Conservation (phyloP, 1,140 invertebrate species). For the Apis laboriosa region DNA sequence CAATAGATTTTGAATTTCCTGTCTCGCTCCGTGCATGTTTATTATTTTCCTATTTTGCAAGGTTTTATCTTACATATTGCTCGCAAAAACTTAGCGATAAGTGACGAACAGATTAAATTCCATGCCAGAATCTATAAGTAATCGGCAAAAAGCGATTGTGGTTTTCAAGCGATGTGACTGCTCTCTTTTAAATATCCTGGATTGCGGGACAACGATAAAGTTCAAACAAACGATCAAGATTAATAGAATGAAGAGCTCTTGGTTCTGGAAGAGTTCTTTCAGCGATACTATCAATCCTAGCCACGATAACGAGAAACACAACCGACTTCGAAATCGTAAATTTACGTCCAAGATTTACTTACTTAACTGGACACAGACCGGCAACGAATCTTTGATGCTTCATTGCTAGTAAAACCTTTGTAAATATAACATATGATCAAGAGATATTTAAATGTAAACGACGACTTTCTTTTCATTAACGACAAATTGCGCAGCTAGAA, state of each 20-base stretch:
- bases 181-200: conserved; percentile 18
- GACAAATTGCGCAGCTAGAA: not conserved
- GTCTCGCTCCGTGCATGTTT: not conserved
- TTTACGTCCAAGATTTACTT: conserved; percentile 64
- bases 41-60: not conserved
- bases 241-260: conserved; percentile 56
- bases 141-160: not conserved
- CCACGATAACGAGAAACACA: conserved; percentile 44
- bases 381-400: conserved; percentile 42
- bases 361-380: conserved; percentile 44
- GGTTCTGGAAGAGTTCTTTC: conserved; percentile 38
- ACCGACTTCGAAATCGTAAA: conserved; percentile 52
- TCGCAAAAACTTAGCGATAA: not conserved
- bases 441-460: not conserved
- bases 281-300: conserved; percentile 60
- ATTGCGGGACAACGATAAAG: conserved; percentile 55
- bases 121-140: conserved; percentile 9
- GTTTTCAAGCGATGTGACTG: not conserved
- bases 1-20: not conserved
- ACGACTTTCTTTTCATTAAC: not conserved
- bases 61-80: not conserved
- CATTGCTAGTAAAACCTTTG: conserved; percentile 23
- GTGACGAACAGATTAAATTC: conserved; percentile 13
- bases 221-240: conserved; percentile 63
- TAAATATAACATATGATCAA: not conserved